A percentile compares a stretch with the other conserved stretches of the same genome.
Conservation (phyloP, 1,140 invertebrate genomes). For the Acromyrmex charruanus region DNA sequence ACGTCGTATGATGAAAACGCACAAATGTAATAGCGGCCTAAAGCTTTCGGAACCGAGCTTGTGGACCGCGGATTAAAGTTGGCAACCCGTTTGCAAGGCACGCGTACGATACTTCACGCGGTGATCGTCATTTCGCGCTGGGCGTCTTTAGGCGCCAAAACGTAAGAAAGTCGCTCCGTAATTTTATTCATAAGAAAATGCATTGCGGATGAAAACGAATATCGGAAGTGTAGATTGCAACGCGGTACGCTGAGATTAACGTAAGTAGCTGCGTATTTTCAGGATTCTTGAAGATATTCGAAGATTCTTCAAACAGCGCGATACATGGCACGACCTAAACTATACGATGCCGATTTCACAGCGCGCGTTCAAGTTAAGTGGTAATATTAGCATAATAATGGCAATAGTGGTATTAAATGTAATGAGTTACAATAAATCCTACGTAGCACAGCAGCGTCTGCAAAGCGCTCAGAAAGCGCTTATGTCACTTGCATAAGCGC, state of each 20-base stretch:
- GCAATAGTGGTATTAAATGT: background rate
- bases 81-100: background rate
- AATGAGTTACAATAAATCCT: background rate
- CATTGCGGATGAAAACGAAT: background rate
- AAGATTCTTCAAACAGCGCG: background rate
- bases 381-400: background rate
- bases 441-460: background rate
- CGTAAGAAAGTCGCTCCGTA: background rate
- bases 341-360: background rate
- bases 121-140: background rate
- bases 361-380: background rate
- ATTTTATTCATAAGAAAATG: background rate
- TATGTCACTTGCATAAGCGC: too few relatives aligned
- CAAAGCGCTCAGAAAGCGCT: too few relatives aligned
- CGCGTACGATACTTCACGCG: too few relatives aligned
- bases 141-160: background rate
- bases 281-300: background rate
- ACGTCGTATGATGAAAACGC: too few relatives aligned
- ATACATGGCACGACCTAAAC: background rate
- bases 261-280: background rate
- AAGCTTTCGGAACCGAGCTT: background rate
- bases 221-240: background rate
- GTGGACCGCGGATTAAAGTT: background rate
- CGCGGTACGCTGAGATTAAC: background rate
- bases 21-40: too few relatives aligned